Conservation (phyloP, 2,888 invertebrate genomes). For the Athrips mouffetella region DNA sequence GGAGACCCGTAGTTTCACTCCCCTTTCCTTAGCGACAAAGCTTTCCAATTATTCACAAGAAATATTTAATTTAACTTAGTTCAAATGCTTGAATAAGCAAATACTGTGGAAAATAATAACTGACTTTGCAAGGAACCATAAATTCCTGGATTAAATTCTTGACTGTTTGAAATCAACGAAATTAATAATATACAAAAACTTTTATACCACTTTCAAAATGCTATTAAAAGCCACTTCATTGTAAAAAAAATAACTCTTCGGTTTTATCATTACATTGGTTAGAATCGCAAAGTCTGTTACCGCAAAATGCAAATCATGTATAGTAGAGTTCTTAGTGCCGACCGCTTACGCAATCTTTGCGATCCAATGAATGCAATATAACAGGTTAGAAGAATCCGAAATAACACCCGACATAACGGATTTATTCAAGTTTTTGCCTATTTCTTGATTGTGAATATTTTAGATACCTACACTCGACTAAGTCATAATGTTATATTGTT, state of each 20-base stretch:
- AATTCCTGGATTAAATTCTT: background rate
- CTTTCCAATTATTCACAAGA: constrained; percentile 13
- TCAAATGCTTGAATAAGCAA: background rate
- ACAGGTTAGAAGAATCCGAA: background rate
- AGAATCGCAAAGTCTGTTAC: background rate
- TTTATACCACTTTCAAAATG: background rate
- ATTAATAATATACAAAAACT: constrained; percentile 1
- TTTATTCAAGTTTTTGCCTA: background rate
- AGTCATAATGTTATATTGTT: background rate
- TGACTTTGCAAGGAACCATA: background rate
- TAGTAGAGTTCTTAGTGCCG: background rate
- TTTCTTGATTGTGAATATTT: constrained; percentile 1
- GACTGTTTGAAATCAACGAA: background rate
- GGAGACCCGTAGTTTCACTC: constrained; percentile 28
- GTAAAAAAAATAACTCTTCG: background rate
- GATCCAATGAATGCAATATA: constrained; percentile 3
- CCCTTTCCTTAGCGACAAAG: constrained; percentile 30
- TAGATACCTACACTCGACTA: constrained; percentile 4
- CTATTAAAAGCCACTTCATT: too few species aligned
- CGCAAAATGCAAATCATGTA: background rate
- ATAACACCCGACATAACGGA: constrained; percentile 5
- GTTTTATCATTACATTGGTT: too few species aligned
- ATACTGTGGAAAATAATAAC: constrained; percentile 3
- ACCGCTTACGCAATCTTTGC: constrained; percentile 3
- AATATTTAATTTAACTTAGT: constrained; percentile 3